A percentile compares a stretch with the other conserved stretches of the same genome.
These are phyloP conservation scores for Agonum fuliginosum DNA, from an alignment of 2,888 invertebrate genomes.

Conservation along the genomic window DNA sequence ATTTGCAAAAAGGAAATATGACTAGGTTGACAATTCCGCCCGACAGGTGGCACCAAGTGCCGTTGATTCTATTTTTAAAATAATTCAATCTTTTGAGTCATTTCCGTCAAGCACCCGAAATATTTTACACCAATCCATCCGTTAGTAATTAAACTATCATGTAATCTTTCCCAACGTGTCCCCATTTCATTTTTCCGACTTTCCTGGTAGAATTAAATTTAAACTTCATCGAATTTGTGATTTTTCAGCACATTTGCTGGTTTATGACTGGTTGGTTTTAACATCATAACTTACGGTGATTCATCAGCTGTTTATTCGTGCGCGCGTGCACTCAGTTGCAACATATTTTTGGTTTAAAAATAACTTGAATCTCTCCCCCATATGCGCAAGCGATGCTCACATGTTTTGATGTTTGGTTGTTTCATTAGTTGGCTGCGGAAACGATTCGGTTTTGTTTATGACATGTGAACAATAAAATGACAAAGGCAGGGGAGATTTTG, in stretches of 20 bases:
- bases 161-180: background rate
- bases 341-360: conserved; percentile 31
- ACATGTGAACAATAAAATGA: conserved; percentile 21
- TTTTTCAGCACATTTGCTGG: conserved; percentile 18
- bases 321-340: conserved; percentile 15
- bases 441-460: conserved; percentile 35
- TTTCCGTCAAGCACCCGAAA: background rate
- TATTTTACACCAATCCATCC: background rate
- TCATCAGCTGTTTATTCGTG: conserved; percentile 39
- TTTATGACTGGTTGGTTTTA: conserved; percentile 19
- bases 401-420: conserved; percentile 39
- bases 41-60: background rate
- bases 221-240: background rate
- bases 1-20: background rate
- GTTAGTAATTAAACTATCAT: conserved; percentile 2
- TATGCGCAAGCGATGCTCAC: conserved; percentile 30
- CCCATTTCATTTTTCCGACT: background rate
- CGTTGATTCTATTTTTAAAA: background rate
- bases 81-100: background rate
- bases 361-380: conserved; percentile 42
- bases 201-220: background rate
- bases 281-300: conserved; percentile 29
- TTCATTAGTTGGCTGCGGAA: conserved; percentile 44
- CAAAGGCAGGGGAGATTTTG: background rate
- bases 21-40: background rate